phyloP scores from a whole-genome alignment of 53 echinoderm and acorn worm genomes.

The Apostichopus leukothele region DNA sequence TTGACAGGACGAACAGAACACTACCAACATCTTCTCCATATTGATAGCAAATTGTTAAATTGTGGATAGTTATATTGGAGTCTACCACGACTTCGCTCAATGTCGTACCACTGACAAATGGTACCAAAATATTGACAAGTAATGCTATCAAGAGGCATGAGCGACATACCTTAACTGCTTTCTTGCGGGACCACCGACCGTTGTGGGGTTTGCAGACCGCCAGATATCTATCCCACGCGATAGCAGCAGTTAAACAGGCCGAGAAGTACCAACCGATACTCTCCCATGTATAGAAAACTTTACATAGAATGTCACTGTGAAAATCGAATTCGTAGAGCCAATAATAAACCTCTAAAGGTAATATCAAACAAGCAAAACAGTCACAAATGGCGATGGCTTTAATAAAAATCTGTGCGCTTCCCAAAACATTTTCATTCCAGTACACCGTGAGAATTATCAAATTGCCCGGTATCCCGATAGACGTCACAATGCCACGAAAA shows the following conservation, averaged over 20 bases:
- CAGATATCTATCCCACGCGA: not conserved
- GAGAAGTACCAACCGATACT: constrained; percentile 3
- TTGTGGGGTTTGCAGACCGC: not conserved
- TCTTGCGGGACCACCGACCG: not conserved
- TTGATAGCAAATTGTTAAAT: not conserved
- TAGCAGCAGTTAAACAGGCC: not conserved
- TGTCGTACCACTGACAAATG: not conserved
- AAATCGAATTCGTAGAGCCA: not conserved
- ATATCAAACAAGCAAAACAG: not conserved
- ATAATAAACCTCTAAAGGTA: not conserved
- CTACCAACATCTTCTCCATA: not conserved
- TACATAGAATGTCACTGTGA: not conserved
- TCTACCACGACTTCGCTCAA: not conserved
- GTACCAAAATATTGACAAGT: not conserved
- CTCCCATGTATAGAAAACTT: not conserved
- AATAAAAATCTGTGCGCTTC: constrained; percentile 17
- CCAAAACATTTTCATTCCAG: not conserved
- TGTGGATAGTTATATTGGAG: not conserved
- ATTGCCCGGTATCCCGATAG: not conserved
- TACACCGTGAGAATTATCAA: not conserved
- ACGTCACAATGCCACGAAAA: not conserved
- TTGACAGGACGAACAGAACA: not conserved
- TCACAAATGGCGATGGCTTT: not conserved
- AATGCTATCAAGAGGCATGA: not conserved
- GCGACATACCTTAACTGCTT: not conserved